Conservation (phyloP, 2,888 invertebrate genomes). For the Bugula neritina region DNA sequence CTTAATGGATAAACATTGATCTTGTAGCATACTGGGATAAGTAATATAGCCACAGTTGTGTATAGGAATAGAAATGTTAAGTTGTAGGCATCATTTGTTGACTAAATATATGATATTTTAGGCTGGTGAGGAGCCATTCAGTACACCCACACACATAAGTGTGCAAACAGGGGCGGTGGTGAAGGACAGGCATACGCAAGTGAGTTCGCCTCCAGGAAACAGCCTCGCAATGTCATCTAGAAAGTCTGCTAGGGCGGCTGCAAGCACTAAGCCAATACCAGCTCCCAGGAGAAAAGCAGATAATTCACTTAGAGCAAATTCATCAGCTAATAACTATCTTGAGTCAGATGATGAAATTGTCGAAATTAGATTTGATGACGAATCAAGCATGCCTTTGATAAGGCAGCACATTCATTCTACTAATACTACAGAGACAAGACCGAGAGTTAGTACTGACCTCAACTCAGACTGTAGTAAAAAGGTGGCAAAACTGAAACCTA, state of each 20-base stretch:
- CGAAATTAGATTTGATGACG: conserved; percentile 26
- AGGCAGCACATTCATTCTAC: neutral
- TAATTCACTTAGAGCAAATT: conserved; percentile 20
- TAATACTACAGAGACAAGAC: neutral
- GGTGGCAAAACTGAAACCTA: neutral
- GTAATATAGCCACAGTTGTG: too few relatives aligned
- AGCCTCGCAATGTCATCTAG: neutral
- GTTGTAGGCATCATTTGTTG: too few relatives aligned
- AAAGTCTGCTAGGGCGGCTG: neutral
- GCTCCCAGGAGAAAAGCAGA: conserved; percentile 25
- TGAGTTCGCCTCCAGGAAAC: neutral
- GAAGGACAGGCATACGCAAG: neutral
- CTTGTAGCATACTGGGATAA: too few relatives aligned
- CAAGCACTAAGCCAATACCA: conserved; percentile 19
- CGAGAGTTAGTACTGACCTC: neutral
- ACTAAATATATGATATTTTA: too few relatives aligned
- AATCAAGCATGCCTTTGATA: neutral
- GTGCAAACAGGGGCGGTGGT: neutral
- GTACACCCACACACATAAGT: neutral
- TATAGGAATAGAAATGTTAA: too few relatives aligned
- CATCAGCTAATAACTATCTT: neutral
- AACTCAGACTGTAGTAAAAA: neutral
- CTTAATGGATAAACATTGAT: too few relatives aligned
- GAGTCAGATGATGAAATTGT: conserved; percentile 20
- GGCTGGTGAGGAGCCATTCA: neutral